Evolutionary conservation across 2,888 invertebrate genomes (phyloP), one percentile per base, ranked within the genome.

Genomic region (Pharmacophagus antenor): DNA sequence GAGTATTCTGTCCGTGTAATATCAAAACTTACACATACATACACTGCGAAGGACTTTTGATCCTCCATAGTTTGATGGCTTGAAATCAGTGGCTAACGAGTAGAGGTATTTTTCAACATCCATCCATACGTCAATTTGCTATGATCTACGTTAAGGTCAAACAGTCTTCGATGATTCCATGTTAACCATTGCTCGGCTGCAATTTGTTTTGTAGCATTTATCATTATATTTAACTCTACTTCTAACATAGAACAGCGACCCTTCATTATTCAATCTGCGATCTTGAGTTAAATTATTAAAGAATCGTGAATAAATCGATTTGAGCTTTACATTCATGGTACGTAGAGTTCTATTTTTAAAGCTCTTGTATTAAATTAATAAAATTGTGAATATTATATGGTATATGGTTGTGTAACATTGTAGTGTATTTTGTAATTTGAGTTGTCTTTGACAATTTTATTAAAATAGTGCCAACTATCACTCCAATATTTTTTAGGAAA

Each of bases 31-130:
- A 27, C 20, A 1, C 7, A n/a, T 44, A 44, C 8, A 44, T 44
- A 18, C 18, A 42, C 42, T 17, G 42, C 42, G n/a, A n/a, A n/a
- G n/a, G n/a, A n/a, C n/a, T n/a, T n/a, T n/a, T n/a, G n/a, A 42
- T 2, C 27, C 18, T 10, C 1, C 27, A 27, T 27, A 3, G 27
- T 27, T 18, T 4, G 31, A 22, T 5, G 10, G 10, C 27, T 25
- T 2, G 18, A 27, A 49, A 49, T 37, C 67, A 65, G 67, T 65
- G 66, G 67, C 68, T 79, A 81, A 82, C 79, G 76, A 76, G 80
- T 80, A 77, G 76, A 80, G 74, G 74, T 80, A 77, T 80, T 79
- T 78, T 77, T 77, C 75, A 55, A 65, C 70, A 78, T 82, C 80
- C 69, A 80, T 82, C 81, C 78, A 62, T 69, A 64, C 64, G 62